Evolutionary conservation across 2,888 invertebrate genomes (phyloP).

Genomic region (Latheticus oryzae): DNA sequence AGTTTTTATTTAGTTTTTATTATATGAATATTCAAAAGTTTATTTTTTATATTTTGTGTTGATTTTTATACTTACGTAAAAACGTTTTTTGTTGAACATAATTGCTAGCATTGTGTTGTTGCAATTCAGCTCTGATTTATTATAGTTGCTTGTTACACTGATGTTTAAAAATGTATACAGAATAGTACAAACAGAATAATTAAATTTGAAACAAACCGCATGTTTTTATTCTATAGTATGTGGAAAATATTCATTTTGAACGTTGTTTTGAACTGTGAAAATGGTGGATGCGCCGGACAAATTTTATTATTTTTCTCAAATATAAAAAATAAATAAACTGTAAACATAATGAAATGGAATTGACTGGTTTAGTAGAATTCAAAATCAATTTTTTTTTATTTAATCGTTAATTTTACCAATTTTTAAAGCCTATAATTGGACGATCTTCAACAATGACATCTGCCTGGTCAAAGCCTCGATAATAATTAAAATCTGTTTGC

Average conservation of each 20-base stretch:
- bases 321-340: too few species aligned
- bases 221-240: conserved; percentile 6
- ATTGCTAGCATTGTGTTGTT: conserved; percentile 18
- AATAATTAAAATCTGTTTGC: too few species aligned
- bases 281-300: conserved; percentile 4
- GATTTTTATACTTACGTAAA: conserved; percentile 13
- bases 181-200: conserved; percentile 7
- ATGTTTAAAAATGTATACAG: conserved; percentile 3
- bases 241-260: not conserved
- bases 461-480: too few species aligned
- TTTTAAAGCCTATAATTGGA: too few species aligned
- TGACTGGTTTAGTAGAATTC: too few species aligned
- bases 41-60: not conserved
- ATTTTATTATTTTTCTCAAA: too few species aligned
- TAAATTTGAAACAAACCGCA: conserved; percentile 7
- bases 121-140: conserved; percentile 12
- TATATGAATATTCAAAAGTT: not conserved
- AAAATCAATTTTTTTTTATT: too few species aligned
- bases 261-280: not conserved
- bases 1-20: not conserved
- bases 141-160: conserved; percentile 6
- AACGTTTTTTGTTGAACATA: conserved; percentile 16
- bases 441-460: too few species aligned
- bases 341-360: too few species aligned
- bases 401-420: too few species aligned